phyloP scores from a whole-genome alignment of 2,888 invertebrate species.

The Hydraecia micacea region DNA sequence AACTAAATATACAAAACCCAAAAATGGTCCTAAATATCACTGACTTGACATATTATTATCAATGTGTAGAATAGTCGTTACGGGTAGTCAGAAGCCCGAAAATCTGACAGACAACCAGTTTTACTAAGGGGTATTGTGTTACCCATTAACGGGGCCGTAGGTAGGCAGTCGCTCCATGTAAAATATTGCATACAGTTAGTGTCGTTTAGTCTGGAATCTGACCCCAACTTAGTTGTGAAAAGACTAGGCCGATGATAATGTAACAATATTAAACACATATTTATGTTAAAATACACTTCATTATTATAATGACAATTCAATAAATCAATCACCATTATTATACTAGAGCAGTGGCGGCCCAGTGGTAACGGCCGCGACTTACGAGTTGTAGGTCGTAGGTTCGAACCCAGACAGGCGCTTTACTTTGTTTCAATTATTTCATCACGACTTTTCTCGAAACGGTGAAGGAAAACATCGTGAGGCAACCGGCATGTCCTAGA shows the following conservation, averaged over 20 bases:
- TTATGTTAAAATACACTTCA: not conserved
- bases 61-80: too few species aligned
- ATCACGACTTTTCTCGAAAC: not conserved
- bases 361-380: not conserved
- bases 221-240: not conserved
- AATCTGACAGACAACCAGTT: not conserved
- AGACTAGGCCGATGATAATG: not conserved
- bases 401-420: not conserved
- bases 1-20: too few species aligned
- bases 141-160: not conserved
- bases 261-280: not conserved
- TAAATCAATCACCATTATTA: not conserved
- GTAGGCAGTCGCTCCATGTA: not conserved
- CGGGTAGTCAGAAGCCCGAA: not conserved
- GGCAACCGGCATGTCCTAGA: not conserved
- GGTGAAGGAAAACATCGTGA: not conserved
- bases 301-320: not conserved
- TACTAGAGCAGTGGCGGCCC: not conserved
- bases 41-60: too few species aligned
- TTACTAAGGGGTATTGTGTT: not conserved
- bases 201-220: not conserved
- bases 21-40: too few species aligned
- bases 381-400: not conserved
- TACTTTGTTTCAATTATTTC: not conserved
- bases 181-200: not conserved